Base-by-base conservation (phyloP, 2,888 invertebrate genomes). In the Ophioninae sp. region DNA sequence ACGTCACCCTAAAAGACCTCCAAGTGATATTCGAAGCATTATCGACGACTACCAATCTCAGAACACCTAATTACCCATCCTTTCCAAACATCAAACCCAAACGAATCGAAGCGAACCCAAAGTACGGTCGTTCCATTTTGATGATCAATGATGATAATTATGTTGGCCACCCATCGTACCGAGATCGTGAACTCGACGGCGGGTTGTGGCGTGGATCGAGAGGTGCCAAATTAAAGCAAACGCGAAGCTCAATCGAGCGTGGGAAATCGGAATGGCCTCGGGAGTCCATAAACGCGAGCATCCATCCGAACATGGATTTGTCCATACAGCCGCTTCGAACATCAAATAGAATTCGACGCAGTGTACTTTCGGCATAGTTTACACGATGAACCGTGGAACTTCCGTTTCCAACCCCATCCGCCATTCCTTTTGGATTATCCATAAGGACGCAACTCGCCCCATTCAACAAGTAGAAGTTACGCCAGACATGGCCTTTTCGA, bases 261-360 rank as follows among this genome's bases (percentile, higher is more conserved):
- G 62, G 80, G 75, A 56, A 78, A 75, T 86, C 79, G 81, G 70
- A 79, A 88, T 84, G 80, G 81, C 69, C 72, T 73, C 61, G 64
- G 72, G 78, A 73, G 59, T 80, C 76, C 57, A 57, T 56, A 73
- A 67, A 65, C 64, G 59, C 56, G 30, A 50, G 21, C 50, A 50
- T 13, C 44, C n/a, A 30, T 30, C 6, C 50, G 6, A 30, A 44
- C 20, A 67, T 7, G 37, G 68, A 44, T n/a, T 13, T 50, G 39
- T 39, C 20, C 20, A 39, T 37, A 39, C 17, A n/a, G 20, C 39
- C n/a, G 20, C 10, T 37, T 77, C 67, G 74, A 76, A 79, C 57
- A 76, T 76, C 57, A 72, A 78, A 57, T 77, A 62, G 82, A 75
- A 75, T 69, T 74, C 57, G 41, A 61, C 59, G n/a, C 20, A 21